Base-by-base conservation (phyloP, 2,113 vertebrate species). In the Alethe castanea region DNA sequence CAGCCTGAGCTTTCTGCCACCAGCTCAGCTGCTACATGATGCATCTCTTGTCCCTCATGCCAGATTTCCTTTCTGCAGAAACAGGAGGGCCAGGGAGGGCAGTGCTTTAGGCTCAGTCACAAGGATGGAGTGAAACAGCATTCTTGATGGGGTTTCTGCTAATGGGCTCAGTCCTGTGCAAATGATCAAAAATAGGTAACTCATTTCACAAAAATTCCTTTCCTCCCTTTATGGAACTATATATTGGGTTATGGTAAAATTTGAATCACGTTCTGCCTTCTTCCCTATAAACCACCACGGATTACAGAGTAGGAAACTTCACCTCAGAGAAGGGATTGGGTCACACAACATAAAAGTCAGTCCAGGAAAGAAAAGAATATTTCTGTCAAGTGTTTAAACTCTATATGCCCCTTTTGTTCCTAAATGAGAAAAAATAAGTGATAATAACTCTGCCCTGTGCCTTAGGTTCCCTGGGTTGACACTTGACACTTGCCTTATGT, bases 331-430 rank as follows among this genome's bases (percentile, higher is more conserved):
- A 52, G 15, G 6, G 26, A 88, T 60, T 40, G 18, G 25, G 45
- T 92, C 44, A 48, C 0, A 3, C 15, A 36, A 20, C 54, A 66
- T 47, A 28, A 44, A 73, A 83, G 10, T 42, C 52, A 45, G n/a
- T 57, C 50, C 53, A 66, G 79, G 29, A 61, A 90, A 80, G n/a
- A 82, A 85, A 96, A 77, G 3, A 73, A 29, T 73, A 77, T 73
- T 74, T 15, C 33, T 87, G 50, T 77, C 52, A 88, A 66, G 36
- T 70, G 24, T 69, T 86, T 81, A 77, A 93, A 86, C 12, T 35
- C 11, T 38, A 4, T 31, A 59, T 48, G 18, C 2, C 1, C 5
- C 35, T 91, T 92, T 71, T 60, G 8, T 74, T 88, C n/a, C 42
- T 81, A 77, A 77, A 70, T 47, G 59, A n/a, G 47, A 33, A 52